phyloP scores from a whole-genome alignment of 2,113 vertebrate species.

The Trematocara unimaculatum region DNA sequence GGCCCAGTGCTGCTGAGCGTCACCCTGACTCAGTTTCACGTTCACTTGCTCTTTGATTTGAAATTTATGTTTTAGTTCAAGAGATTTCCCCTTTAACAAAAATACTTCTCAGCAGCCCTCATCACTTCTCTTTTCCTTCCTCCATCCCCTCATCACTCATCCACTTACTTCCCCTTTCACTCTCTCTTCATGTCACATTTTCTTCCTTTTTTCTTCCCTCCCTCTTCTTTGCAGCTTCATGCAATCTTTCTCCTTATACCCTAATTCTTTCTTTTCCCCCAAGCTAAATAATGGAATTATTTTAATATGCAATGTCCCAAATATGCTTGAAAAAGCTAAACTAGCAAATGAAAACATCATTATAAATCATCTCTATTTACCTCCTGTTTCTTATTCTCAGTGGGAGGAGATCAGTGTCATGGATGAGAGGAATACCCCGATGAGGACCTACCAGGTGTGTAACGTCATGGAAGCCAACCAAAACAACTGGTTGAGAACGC shows the following conservation, averaged over 20 bases:
- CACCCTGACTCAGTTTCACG: neutral
- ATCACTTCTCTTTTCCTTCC: neutral
- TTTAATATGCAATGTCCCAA: neutral
- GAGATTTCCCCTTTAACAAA: neutral
- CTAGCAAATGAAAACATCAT: neutral
- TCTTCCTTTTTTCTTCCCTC: neutral
- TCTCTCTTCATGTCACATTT: neutral
- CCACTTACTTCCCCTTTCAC: neutral
- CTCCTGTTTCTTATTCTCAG: constrained; percentile 41
- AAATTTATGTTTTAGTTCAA: neutral
- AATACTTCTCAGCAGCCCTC: neutral
- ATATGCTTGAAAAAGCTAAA: neutral
- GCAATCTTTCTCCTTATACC: neutral
- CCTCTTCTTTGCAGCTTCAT: neutral
- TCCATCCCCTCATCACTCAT: neutral
- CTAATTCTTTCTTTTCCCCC: neutral
- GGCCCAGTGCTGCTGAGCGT: neutral
- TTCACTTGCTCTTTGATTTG: neutral
- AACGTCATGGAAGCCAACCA: constrained; percentile 81
- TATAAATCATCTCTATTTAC: neutral
- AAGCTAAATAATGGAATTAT: neutral
- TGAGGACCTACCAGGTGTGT: constrained; percentile 81
- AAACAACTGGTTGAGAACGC: constrained; percentile 81
- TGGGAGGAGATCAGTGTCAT: constrained; percentile 85
- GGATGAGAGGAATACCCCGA: constrained; percentile 80